Evolutionary conservation across 2,113 vertebrate species (phyloP).

Genomic region (Acrocephalus arundinaceus): DNA sequence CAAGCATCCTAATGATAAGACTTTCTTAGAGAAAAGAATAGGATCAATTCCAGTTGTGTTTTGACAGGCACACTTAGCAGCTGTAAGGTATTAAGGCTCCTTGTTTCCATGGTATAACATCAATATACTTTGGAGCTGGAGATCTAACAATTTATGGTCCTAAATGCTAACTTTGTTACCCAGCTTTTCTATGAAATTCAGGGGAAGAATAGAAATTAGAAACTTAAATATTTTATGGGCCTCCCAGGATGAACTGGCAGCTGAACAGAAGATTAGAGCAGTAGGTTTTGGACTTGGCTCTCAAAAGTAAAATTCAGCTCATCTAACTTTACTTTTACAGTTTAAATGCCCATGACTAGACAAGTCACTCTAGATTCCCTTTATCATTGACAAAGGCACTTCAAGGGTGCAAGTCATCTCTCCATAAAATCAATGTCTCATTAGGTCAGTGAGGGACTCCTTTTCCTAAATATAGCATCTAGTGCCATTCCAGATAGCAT

Average conservation of each 20-base stretch:
- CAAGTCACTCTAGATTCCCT: background rate
- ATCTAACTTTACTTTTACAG: background rate
- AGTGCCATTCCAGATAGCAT: background rate
- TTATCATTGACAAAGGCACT: background rate
- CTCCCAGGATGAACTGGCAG: background rate
- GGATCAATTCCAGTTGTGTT: background rate
- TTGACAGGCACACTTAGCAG: background rate
- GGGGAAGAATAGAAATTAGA: background rate
- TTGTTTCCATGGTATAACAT: background rate
- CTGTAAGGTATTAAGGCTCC: background rate
- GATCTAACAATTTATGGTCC: background rate
- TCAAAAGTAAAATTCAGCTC: background rate
- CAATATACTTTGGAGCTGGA: background rate
- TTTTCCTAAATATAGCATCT: background rate
- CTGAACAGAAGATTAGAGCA: background rate
- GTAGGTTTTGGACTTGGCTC: background rate
- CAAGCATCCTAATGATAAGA: background rate
- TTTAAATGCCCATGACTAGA: background rate
- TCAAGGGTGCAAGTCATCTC: background rate
- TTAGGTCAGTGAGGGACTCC: background rate
- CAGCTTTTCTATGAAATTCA: background rate
- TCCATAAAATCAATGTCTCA: background rate
- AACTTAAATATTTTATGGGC: background rate
- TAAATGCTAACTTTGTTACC: background rate
- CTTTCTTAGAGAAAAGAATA: background rate